Base-by-base conservation (phyloP, 2,888 invertebrate genomes). In the Mesorhabditis belari region DNA sequence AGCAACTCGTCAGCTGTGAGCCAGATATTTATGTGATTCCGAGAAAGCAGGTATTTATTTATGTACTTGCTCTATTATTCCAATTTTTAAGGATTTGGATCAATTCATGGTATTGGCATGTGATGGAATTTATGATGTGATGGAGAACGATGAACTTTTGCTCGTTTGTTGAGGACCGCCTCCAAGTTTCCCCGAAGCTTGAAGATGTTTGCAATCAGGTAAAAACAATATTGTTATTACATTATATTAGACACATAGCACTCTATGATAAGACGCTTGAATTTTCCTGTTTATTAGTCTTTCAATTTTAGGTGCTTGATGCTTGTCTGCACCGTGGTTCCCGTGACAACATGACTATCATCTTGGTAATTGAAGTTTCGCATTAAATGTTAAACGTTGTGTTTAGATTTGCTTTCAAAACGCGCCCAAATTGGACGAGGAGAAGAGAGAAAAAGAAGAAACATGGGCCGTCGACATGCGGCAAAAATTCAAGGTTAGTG, bases 341-440 rank as follows among this genome's bases (percentile, higher is more conserved):
- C 85, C 88, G 92, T 85, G 98, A 98, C 87, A 98, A 98, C 86
- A 98, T 98, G 95, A 95, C 94, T 85, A 91, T 96, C 83, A 92
- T 98, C 71, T 87, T 24, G 61, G 61, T 61, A 24, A 17, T 49
- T 44, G 25, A 21, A 3, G 3, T 35, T 51, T 51, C 12, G 51
- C 17, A 19, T 51, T 21, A 19, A 19, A 25, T 25, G 26, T 12
- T 25, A 54, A 17, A 12, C 12, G n/a, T 35, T n/a, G 44, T n/a
- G n/a, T 35, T n/a, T 35, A 35, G 44, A 35, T 35, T n/a, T n/a
- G 44, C 12, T 35, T 35, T n/a, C 44, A 9, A 35, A 35, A 35
- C n/a, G 44, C 44, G 12, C 44, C 44, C 12, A 35, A 35, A n/a
- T 9, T 35, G 44, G 44, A 35, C 44, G 44, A 35, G 44, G 44